Percentiles rank a stretch among this genome's conserved stretches.
Conservation (phyloP, 2,113 vertebrate genomes). For the Erythrolamprus reginae region DNA sequence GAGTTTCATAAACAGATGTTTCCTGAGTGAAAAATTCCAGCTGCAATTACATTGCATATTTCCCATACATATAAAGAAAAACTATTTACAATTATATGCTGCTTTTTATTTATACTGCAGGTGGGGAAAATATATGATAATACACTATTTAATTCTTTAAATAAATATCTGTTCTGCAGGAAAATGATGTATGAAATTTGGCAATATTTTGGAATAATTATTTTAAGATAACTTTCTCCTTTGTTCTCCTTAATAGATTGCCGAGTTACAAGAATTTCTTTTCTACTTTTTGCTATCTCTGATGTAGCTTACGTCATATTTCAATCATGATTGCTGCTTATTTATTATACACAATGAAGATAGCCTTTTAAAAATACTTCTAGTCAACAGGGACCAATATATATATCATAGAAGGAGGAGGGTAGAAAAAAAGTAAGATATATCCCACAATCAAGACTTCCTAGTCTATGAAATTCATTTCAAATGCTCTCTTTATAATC, state of each 20-base stretch:
- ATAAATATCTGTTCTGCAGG: constrained; percentile 27
- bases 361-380: constrained; percentile 45
- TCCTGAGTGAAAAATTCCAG: neutral
- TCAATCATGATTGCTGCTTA: constrained; percentile 65
- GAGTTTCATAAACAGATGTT: no score
- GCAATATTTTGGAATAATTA: constrained; percentile 59
- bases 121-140: neutral
- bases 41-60: neutral
- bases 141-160: constrained; percentile 54
- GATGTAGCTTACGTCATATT: constrained; percentile 58
- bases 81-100: neutral
- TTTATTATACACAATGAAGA: constrained; percentile 69
- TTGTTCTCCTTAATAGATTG: constrained; percentile 59
- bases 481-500: constrained; percentile 22
- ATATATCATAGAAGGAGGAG: constrained; percentile 8
- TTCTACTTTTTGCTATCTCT: constrained; percentile 63
- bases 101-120: neutral
- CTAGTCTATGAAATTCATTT: constrained; percentile 51
- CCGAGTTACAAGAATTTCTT: constrained; percentile 68
- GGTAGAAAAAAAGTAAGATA: constrained; percentile 21
- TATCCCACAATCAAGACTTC: neutral
- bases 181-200: constrained; percentile 65
- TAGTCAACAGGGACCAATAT: constrained; percentile 44
- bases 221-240: constrained; percentile 65
- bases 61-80: neutral